Percentiles rank a stretch among this genome's conserved stretches.
phyloP scores from a whole-genome alignment of 2,888 invertebrate species.

The Pseudococcus longispinus region DNA sequence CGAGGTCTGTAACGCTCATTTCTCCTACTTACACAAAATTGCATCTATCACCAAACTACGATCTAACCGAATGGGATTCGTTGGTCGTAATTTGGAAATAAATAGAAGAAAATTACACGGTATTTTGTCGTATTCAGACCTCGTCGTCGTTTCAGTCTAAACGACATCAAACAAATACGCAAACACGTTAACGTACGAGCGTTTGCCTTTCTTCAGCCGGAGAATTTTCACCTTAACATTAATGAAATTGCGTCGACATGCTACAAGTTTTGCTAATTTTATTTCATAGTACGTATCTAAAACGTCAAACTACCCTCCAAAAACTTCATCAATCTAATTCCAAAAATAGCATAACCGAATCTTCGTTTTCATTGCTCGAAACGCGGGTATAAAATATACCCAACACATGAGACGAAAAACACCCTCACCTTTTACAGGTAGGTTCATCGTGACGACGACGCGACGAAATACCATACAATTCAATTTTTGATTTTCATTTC shows the following conservation, averaged over 20 bases:
- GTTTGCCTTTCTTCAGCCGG: constrained; percentile 18
- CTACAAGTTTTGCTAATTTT: not conserved
- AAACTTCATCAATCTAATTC: not conserved
- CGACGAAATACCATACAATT: not conserved
- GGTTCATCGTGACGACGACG: too few species aligned
- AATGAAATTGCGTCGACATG: not conserved
- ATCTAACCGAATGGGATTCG: too few species aligned
- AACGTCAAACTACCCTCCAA: not conserved
- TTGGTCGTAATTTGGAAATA: too few species aligned
- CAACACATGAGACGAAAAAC: not conserved
- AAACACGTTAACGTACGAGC: too few species aligned
- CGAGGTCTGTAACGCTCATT: too few species aligned
- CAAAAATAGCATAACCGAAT: not conserved
- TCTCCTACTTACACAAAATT: too few species aligned
- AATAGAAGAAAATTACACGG: too few species aligned
- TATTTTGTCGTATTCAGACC: too few species aligned
- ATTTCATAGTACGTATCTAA: not conserved
- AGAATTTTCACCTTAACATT: not conserved
- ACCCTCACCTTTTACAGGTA: not conserved
- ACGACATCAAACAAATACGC: too few species aligned
- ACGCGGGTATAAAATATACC: too few species aligned
- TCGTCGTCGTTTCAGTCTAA: too few species aligned
- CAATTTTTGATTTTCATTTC: not conserved
- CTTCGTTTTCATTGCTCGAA: not conserved
- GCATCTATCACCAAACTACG: too few species aligned